phyloP scores from a whole-genome alignment of 2,797 vertebrate genomes.

The Cygnus olor region DNA sequence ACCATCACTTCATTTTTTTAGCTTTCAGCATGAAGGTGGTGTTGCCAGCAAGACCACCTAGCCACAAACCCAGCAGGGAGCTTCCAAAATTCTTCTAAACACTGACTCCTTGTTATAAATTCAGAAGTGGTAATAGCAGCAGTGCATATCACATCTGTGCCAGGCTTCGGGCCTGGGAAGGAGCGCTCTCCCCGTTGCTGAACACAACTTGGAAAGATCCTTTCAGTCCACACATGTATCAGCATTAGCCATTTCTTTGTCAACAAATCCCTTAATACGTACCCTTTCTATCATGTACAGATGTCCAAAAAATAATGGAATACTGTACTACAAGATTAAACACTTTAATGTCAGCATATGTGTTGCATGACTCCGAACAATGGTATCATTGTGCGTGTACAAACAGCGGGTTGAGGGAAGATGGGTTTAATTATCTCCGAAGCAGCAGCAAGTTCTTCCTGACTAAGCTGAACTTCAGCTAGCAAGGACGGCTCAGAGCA shows the following conservation, averaged over 20 bases:
- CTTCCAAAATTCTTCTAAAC: slow-evolving; percentile 62
- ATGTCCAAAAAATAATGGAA: slow-evolving; percentile 72
- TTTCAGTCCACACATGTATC: slow-evolving; percentile 76
- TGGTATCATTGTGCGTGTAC: slow-evolving; percentile 76
- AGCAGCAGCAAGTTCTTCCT: slow-evolving; percentile 66
- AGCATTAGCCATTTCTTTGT: slow-evolving; percentile 76
- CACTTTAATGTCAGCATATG: slow-evolving; percentile 76
- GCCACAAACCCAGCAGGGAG: slow-evolving; percentile 51
- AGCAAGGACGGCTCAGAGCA: slow-evolving; percentile 20
- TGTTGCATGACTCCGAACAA: slow-evolving; percentile 71
- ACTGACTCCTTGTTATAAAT: slow-evolving; percentile 65
- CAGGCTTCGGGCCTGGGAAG: slow-evolving; percentile 48
- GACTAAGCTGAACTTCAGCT: slow-evolving; percentile 40
- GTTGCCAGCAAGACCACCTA: slow-evolving; percentile 64
- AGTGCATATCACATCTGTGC: slow-evolving; percentile 69
- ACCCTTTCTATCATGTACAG: slow-evolving; percentile 66
- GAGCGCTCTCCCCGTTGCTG: slow-evolving; percentile 44
- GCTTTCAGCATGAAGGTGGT: slow-evolving; percentile 57
- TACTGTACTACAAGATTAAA: slow-evolving; percentile 75
- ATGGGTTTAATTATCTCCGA: slow-evolving; percentile 80
- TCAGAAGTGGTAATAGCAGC: slow-evolving; percentile 68
- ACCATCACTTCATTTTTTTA: slow-evolving; percentile 61
- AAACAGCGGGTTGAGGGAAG: slow-evolving; percentile 61
- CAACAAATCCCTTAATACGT: slow-evolving; percentile 75
- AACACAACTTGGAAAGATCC: slow-evolving; percentile 60